Conservation (phyloP, 2,888 invertebrate genomes). For the Morpho achilles region DNA sequence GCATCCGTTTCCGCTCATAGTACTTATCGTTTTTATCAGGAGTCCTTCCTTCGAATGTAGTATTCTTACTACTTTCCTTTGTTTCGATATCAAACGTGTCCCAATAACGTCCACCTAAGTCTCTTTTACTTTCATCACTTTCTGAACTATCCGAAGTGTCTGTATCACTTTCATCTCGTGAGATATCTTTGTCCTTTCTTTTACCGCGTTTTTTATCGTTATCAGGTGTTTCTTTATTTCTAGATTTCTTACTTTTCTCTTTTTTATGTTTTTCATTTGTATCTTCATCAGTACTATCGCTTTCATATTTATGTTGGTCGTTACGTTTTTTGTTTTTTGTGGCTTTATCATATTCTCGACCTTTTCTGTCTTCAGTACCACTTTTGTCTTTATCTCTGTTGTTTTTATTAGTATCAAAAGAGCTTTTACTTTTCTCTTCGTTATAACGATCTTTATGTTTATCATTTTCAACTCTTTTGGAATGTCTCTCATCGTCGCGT, state of each 20-base stretch:
- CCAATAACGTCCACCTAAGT: conserved; percentile 32
- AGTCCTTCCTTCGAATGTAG: conserved; percentile 19
- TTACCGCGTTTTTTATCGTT: conserved; percentile 11
- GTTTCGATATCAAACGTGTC: conserved; percentile 42
- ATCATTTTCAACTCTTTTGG: not conserved
- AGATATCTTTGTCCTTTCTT: conserved; percentile 25
- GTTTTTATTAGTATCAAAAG: conserved; percentile 10
- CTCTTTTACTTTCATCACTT: conserved; percentile 10
- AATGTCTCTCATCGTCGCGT: conserved; percentile 3
- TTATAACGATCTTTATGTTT: conserved; percentile 8
- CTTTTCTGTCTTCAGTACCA: conserved; percentile 14
- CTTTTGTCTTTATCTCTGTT: conserved; percentile 5
- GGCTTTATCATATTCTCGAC: conserved; percentile 1
- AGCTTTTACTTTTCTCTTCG: not conserved
- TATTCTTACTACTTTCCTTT: conserved; percentile 19
- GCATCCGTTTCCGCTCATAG: conserved; percentile 23
- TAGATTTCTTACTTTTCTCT: conserved; percentile 18
- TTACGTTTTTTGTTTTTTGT: conserved; percentile 20
- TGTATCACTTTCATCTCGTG: conserved; percentile 22
- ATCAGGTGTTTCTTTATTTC: not conserved
- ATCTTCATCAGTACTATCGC: conserved; percentile 18
- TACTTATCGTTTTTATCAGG: conserved; percentile 13
- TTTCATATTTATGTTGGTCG: conserved; percentile 23
- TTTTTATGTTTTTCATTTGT: conserved; percentile 14
- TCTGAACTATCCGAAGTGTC: conserved; percentile 17